Evolutionary conservation across 1,140 invertebrate species (phyloP).

Genomic region (Sinonovacula constricta): DNA sequence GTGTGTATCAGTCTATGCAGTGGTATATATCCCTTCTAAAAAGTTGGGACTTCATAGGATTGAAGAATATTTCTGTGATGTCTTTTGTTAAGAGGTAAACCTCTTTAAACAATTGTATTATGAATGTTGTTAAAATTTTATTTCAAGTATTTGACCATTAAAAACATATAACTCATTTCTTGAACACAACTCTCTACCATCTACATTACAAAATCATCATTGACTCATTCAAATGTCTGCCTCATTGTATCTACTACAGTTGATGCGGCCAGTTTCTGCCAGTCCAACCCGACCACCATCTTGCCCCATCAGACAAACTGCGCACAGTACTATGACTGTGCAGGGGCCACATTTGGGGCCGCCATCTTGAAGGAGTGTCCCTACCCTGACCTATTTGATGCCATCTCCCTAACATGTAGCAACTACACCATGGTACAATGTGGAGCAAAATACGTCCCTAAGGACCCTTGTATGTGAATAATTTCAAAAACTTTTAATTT

Average conservation of each 20-base stretch:
- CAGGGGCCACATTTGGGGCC: conserved; percentile 18
- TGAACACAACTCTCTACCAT: no score
- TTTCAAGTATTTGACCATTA: no score
- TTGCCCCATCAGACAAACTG: conserved; percentile 57
- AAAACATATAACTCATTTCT: no score
- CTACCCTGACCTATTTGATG: conserved; percentile 69
- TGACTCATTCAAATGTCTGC: no score
- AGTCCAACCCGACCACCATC: conserved; percentile 14
- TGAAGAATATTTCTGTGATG: no score
- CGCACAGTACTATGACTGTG: conserved; percentile 66
- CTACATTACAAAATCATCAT: no score
- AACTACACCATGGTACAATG: conserved; percentile 68
- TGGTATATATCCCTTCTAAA: not conserved
- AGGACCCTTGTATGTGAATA: conserved; percentile 70
- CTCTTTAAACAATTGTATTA: no score
- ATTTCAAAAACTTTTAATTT: no score
- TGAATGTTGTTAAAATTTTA: no score
- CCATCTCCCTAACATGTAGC: conserved; percentile 52
- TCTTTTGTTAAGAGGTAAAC: no score
- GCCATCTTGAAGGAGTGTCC: conserved; percentile 61
- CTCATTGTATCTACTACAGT: no score
- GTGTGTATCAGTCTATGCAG: not conserved
- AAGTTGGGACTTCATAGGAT: no score
- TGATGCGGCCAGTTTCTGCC: conserved; percentile 40
- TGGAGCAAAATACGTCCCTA: conserved; percentile 61